Percentiles rank a stretch among this genome's conserved stretches.
Evolutionary conservation across 1,140 invertebrate species (phyloP).

Genomic region (Drosophila rufa): DNA sequence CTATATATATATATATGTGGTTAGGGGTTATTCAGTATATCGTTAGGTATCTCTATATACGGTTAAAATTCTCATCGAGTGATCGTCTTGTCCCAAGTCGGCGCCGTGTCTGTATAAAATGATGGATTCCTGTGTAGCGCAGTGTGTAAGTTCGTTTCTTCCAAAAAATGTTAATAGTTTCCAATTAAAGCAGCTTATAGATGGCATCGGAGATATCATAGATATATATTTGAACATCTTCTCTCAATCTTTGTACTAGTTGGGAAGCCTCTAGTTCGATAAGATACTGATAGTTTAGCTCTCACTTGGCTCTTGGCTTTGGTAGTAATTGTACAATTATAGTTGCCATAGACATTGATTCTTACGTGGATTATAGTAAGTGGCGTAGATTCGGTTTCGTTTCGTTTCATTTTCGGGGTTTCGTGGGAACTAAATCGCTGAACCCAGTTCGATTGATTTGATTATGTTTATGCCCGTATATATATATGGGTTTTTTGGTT

Average conservation of each 20-base stretch:
- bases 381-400: slow-evolving; percentile 44
- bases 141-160: slow-evolving; percentile 49
- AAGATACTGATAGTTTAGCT: slow-evolving; percentile 66
- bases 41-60: slow-evolving; percentile 37
- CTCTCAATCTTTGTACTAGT: slow-evolving; percentile 69
- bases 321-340: slow-evolving; percentile 49
- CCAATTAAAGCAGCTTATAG: slow-evolving; percentile 58
- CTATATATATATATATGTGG: slow-evolving; percentile 48
- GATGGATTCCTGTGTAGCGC: slow-evolving; percentile 41
- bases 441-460: slow-evolving; percentile 71
- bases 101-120: slow-evolving; percentile 55
- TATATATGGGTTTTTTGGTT: slow-evolving; percentile 31
- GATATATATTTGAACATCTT: slow-evolving; percentile 14
- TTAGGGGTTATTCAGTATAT: slow-evolving; percentile 46
- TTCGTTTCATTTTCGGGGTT: slow-evolving; percentile 12
- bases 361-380: slow-evolving; percentile 44
- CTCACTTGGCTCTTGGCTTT: slow-evolving; percentile 35
- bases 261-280: slow-evolving; percentile 79
- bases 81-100: slow-evolving; percentile 52
- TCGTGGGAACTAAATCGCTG: background rate
- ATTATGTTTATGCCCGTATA: slow-evolving; percentile 66
- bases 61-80: slow-evolving; percentile 56
- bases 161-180: slow-evolving; percentile 38
- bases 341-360: slow-evolving; percentile 63
- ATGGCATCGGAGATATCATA: slow-evolving; percentile 29